Percentiles rank a stretch among this genome's conserved stretches.
Evolutionary conservation across 2,113 vertebrate genomes (phyloP).

Genomic region (Odocoileus virginianus): DNA sequence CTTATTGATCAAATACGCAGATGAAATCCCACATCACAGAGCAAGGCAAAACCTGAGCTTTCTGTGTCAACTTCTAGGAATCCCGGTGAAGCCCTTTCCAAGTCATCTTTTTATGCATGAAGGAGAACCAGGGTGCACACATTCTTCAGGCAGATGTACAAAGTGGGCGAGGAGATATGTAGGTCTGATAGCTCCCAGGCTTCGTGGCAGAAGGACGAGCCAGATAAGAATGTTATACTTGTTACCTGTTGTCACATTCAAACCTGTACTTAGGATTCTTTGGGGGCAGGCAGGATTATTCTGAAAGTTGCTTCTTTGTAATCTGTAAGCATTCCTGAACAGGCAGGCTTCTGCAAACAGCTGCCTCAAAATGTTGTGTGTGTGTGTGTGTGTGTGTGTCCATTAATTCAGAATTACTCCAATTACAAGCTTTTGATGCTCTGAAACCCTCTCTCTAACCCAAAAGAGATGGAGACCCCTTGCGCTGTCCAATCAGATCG

Average conservation of each 20-base stretch:
- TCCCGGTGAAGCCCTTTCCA: conserved; percentile 27
- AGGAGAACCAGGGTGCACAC: conserved; percentile 15
- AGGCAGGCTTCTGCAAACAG: conserved; percentile 81
- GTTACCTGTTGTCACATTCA: conserved; percentile 67
- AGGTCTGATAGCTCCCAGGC: conserved; percentile 63
- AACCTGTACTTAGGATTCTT: conserved; percentile 32
- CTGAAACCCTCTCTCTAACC: conserved; percentile 87
- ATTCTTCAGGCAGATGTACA: conserved; percentile 7
- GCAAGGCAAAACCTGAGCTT: conserved; percentile 67
- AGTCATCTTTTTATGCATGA: conserved; percentile 64
- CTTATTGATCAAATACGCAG: conserved; percentile 77
- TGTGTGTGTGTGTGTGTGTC: conserved; percentile 48
- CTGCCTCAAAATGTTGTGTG: conserved; percentile 84
- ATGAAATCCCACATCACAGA: conserved; percentile 77
- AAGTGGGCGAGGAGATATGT: background rate
- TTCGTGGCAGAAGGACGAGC: conserved; percentile 12
- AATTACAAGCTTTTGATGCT: conserved; percentile 97
- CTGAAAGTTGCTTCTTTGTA: conserved; percentile 68
- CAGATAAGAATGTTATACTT: conserved; percentile 64
- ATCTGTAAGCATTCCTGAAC: conserved; percentile 84
- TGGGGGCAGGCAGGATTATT: conserved; percentile 42
- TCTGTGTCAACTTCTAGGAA: conserved; percentile 44
- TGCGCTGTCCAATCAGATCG: conserved; percentile 95
- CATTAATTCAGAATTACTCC: conserved; percentile 99
- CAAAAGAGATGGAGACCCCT: conserved; percentile 93